Conservation (phyloP, 2,113 vertebrate genomes). For the Stigmatopora nigra region DNA sequence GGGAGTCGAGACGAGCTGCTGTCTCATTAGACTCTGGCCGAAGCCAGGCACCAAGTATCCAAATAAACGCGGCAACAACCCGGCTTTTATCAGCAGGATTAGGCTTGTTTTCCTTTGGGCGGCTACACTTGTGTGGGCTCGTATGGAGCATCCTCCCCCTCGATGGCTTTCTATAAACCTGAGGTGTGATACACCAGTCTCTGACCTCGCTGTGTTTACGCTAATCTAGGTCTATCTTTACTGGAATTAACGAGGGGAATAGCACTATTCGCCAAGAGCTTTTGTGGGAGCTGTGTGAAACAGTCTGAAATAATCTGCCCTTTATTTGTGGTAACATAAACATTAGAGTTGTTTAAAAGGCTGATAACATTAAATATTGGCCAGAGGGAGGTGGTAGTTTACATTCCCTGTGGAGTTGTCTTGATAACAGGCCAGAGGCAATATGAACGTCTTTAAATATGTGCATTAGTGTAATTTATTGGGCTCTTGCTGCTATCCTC, state of each 20-base stretch:
- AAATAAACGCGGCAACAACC: conserved; percentile 65
- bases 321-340: conserved; percentile 72
- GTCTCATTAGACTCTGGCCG: conserved; percentile 63
- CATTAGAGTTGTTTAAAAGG: conserved; percentile 70
- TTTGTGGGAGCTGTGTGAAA: conserved; percentile 54
- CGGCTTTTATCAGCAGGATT: conserved; percentile 65
- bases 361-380: conserved; percentile 77
- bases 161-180: conserved; percentile 50
- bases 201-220: conserved; percentile 57
- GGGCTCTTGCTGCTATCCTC: conserved; percentile 56
- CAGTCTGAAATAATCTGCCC: conserved; percentile 63
- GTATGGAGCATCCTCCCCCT: conserved; percentile 36
- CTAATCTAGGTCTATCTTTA: conserved; percentile 62
- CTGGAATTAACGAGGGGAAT: conserved; percentile 56
- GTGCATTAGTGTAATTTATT: conserved; percentile 81
- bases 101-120: conserved; percentile 66
- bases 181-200: conserved; percentile 63
- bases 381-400: conserved; percentile 68
- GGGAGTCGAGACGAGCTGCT: conserved; percentile 55
- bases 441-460: conserved; percentile 76
- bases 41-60: conserved; percentile 56
- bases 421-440: conserved; percentile 78
- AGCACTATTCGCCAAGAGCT: conserved; percentile 56
- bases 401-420: conserved; percentile 76
- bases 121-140: conserved; percentile 62